Evolutionary conservation across 2,888 invertebrate species (phyloP).

Genomic region (Euspilapteryx auroguttella): DNA sequence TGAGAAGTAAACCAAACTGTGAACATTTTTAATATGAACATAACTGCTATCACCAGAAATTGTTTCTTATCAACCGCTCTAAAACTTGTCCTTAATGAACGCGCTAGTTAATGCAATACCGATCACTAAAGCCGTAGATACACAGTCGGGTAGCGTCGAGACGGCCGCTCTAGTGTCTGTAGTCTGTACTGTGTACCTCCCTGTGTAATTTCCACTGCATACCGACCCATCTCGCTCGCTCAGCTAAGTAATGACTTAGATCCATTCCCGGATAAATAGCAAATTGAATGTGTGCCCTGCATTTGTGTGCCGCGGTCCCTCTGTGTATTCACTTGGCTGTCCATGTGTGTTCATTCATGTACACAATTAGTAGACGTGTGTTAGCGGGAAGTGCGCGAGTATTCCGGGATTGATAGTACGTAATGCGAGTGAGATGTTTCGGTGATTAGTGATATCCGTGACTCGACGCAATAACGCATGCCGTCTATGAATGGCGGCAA

Average conservation of each 20-base stretch:
- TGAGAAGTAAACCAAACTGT: no score
- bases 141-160: slow-evolving; percentile 7
- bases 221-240: slow-evolving; percentile 46
- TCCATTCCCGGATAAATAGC: slow-evolving; percentile 61
- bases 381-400: background rate
- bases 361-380: background rate
- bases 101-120: slow-evolving; percentile 8
- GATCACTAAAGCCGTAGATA: slow-evolving; percentile 3
- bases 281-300: slow-evolving; percentile 53
- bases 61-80: no score
- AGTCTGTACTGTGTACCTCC: slow-evolving; percentile 16
- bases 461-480: slow-evolving; percentile 5
- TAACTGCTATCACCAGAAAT: no score
- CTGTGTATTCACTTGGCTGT: slow-evolving; percentile 11
- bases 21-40: no score
- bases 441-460: slow-evolving; percentile 7
- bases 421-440: slow-evolving; percentile 8
- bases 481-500: slow-evolving; percentile 1
- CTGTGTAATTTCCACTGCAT: slow-evolving; percentile 49
- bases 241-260: slow-evolving; percentile 61
- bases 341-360: slow-evolving; percentile 11
- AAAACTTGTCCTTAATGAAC: slow-evolving; percentile 7
- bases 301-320: slow-evolving; percentile 14
- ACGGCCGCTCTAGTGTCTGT: no score
- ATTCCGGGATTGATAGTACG: slow-evolving; percentile 3